Conservation (phyloP, 2,113 vertebrate genomes). For the Pseudopipra pipra region DNA sequence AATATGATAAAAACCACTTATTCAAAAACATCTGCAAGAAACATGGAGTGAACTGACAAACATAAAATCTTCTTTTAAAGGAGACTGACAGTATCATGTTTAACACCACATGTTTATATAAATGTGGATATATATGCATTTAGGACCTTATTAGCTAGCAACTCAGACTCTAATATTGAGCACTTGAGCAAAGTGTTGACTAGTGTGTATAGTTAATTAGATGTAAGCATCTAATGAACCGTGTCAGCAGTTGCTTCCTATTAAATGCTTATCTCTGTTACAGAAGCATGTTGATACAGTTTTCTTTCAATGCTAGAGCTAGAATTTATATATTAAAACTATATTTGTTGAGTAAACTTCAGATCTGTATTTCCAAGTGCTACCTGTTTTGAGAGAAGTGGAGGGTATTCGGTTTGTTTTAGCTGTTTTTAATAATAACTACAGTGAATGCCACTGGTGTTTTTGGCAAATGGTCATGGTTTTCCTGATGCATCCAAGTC, state of each 20-base stretch:
- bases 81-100: background rate
- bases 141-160: slow-evolving; percentile 15
- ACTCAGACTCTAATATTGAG: background rate
- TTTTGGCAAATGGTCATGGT: background rate
- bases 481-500: background rate
- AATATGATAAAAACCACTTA: background rate
- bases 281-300: background rate
- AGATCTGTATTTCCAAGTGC: background rate
- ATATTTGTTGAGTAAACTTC: background rate
- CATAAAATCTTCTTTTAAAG: background rate
- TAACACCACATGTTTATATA: slow-evolving; percentile 15
- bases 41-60: background rate
- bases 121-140: background rate
- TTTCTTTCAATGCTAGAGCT: background rate
- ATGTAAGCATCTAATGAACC: slow-evolving; percentile 40
- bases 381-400: background rate
- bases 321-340: background rate
- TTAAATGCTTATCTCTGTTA: slow-evolving; percentile 26
- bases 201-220: slow-evolving; percentile 46
- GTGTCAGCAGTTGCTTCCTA: slow-evolving; percentile 24
- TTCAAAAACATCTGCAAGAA: slow-evolving; percentile 35
- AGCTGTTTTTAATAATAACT: background rate
- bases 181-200: slow-evolving; percentile 11
- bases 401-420: background rate
- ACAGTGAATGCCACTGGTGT: background rate